Percentiles rank a stretch among this genome's conserved stretches.
Evolutionary conservation across 2,113 vertebrate species (phyloP).

Genomic region (Gallinago jamesoni): DNA sequence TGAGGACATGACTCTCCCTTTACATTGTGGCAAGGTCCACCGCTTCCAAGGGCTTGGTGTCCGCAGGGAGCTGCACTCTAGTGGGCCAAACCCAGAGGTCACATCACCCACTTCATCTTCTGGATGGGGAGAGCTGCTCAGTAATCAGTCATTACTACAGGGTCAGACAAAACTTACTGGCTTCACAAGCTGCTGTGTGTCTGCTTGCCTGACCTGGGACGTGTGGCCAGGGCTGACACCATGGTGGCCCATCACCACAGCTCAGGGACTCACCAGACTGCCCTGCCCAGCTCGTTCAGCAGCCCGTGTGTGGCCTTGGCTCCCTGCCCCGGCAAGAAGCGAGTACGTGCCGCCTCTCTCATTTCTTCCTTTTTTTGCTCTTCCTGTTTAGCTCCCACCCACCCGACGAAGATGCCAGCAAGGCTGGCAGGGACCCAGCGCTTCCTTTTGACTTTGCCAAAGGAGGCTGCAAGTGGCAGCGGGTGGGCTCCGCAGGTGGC

Average conservation of each 20-base stretch:
- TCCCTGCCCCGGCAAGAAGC: background rate
- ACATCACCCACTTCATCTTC: background rate
- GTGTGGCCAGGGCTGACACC: fast-evolving
- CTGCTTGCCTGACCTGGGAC: background rate
- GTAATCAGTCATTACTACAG: background rate
- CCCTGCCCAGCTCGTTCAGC: background rate
- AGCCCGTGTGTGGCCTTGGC: background rate
- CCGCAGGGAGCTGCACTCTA: background rate
- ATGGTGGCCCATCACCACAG: background rate
- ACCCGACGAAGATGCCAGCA: background rate
- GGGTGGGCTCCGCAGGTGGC: background rate
- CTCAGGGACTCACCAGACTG: background rate
- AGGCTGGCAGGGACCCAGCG: background rate
- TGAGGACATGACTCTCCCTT: background rate
- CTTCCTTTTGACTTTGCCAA: background rate
- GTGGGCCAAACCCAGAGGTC: background rate
- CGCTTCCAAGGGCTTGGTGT: background rate
- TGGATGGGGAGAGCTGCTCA: background rate
- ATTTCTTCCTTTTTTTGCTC: background rate
- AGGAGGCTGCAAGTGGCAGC: background rate
- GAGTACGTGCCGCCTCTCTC: background rate
- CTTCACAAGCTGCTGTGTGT: background rate
- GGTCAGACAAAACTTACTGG: background rate
- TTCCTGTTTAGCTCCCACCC: background rate
- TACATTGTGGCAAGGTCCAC: background rate